Base-by-base conservation (phyloP, 2,113 vertebrate genomes). In the Silurus glanis region DNA sequence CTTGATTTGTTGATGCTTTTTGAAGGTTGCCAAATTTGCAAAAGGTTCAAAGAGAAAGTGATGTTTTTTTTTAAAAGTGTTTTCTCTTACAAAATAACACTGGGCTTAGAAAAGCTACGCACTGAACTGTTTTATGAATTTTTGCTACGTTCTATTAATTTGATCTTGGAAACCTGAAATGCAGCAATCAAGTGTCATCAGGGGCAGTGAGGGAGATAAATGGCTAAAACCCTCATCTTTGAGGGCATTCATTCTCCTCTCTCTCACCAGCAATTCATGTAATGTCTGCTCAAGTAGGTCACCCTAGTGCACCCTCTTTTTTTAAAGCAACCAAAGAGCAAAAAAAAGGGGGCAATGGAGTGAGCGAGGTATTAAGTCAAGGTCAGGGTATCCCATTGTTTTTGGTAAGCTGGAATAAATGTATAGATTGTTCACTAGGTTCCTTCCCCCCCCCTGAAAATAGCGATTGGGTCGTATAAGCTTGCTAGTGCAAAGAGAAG, bases 141-240 rank as follows among this genome's bases (percentile, higher is more conserved):
- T 90, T 90, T 90, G 88, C 71, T 37, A 16, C 79, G 82, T 85
- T 85, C 83, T 85, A 91, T 91, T 92, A 88, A 90, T 94, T 93
- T 94, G 93, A 95, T 93, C 92, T 89, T 82, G 13, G 21, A 25
- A 86, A 91, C 90, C 88, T 92, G 88, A 89, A 91, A 89, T 90
- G 90, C 88, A 83, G 90, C 93, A 92, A 94, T 94, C 91, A 91
- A 88, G 81, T 89, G 74, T 91, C 92, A 94, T 88, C 90, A 90
- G 87, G 87, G 89, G 90, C 82, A 58, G 16, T 79, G 87, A 85
- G 90, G 76, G 89, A 88, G 85, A 90, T 91, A 90, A 93, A 87
- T 90, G 87, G 86, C 88, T 83, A 47, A 75, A 88, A 84, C 67
- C 75, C 14, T 75, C 86, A 82, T 90, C 75, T 85, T 87, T 69